Base-by-base conservation (phyloP, 2,797 vertebrate species). In the Masticophis lateralis region DNA sequence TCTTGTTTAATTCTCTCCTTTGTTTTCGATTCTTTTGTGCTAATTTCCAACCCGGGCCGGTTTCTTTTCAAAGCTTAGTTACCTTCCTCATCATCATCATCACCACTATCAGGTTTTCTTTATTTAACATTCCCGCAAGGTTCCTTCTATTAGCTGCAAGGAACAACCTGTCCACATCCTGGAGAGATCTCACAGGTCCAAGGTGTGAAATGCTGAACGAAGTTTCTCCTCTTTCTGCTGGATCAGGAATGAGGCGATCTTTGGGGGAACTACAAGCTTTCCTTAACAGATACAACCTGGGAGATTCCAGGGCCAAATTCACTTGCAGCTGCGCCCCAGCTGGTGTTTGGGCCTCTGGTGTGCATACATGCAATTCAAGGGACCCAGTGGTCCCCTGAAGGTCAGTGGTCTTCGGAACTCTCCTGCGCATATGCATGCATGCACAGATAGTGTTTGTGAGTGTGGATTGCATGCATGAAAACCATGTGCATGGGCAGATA, bases 1-100 rank as follows among this genome's bases (percentile, higher is more conserved):
- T 91, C 90, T 4, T 5, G 94, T 92, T 69, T 88, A 90, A 32
- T 94, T 91, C 51, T 94, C 22, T 90, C 95, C 93, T 95, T 87
- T 22, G 4, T 51, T 7, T 47, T 25, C 2, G 59, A 91, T 86
- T 94, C 87, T 94, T 69, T 94, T 89, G 74, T 1, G 14, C 1
- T n/a, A 2, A 93, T 59, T 93, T 60, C 10, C 69, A 95, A 94
- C 60, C 28, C 0, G 4, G 5, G 63, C 55, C 93, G 53, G 88
- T 69, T 92, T 86, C 91, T 87, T 57, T 66, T 86, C 0, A 0
- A 57, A 2, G 27, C 32, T 94, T 47, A 27, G 79, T 4, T 28
- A 1, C 32, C 2, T 6, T 57, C 16, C 56, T 0, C 5, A 47
- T 0, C 92, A 90, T 0, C 92, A 90, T n/a, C 37, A 32, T 20